A percentile compares a stretch with the other conserved stretches of the same genome.
Evolutionary conservation across 2,888 invertebrate genomes (phyloP).

Genomic region (Melanostoma scalare): DNA sequence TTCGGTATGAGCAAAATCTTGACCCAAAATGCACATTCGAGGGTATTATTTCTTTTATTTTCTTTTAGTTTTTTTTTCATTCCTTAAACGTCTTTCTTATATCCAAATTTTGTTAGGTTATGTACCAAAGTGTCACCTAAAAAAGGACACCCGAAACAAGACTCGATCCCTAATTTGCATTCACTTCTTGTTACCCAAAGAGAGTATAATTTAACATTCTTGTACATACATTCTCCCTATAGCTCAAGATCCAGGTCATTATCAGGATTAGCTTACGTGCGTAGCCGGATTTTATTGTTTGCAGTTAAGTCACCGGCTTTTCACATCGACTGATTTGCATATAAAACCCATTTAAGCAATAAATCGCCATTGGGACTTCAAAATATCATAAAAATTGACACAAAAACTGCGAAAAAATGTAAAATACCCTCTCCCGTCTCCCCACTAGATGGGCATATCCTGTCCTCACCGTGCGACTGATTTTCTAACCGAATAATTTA

Average conservation of each 20-base stretch:
- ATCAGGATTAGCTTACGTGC: conserved; percentile 52
- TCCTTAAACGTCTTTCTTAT: too few species aligned
- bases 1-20: too few species aligned
- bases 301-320: conserved; percentile 37
- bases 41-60: too few species aligned
- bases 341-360: conserved; percentile 53
- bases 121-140: too few species aligned
- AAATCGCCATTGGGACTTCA: conserved; percentile 59
- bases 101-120: too few species aligned
- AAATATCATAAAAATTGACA: conserved; percentile 67
- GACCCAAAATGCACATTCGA: too few species aligned
- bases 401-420: conserved; percentile 59
- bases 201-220: too few species aligned
- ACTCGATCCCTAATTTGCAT: too few species aligned
- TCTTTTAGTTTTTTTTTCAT: too few species aligned
- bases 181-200: too few species aligned
- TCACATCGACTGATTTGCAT: conserved; percentile 54
- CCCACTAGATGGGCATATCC: conserved; percentile 8
- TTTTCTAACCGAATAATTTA: conserved; percentile 47
- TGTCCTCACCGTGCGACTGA: conserved; percentile 41
- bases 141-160: too few species aligned
- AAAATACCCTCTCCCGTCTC: conserved; percentile 33
- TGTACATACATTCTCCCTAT: background rate
- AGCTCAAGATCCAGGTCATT: conserved; percentile 41
- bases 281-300: conserved; percentile 55